These are phyloP conservation scores for Oscheius sp. DNA, from an alignment of 2,888 invertebrate genomes.

Conservation along the genomic window DNA sequence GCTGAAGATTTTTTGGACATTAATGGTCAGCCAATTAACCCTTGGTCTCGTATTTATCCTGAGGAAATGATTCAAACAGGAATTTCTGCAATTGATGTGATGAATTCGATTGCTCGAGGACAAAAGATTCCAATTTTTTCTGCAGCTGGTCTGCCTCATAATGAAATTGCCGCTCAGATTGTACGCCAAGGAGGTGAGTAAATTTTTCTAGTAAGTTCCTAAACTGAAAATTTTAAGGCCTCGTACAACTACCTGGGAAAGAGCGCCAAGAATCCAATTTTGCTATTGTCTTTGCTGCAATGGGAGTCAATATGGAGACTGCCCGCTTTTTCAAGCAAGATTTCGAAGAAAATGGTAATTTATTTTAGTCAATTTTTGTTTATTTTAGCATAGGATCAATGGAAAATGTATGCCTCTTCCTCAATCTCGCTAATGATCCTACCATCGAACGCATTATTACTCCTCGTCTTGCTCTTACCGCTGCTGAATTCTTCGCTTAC, in stretches of 20 bases:
- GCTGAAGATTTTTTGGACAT: slow-evolving; percentile 98
- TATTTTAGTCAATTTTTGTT: background rate
- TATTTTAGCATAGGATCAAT: slow-evolving; percentile 78
- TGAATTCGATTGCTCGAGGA: slow-evolving; percentile 99
- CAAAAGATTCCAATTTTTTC: slow-evolving; percentile 99
- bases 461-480: slow-evolving; percentile 94
- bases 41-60: slow-evolving; percentile 99
- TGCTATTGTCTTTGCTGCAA: slow-evolving; percentile 99
- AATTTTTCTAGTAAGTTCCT: background rate
- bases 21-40: slow-evolving; percentile 98
- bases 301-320: slow-evolving; percentile 88
- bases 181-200: slow-evolving; percentile 86
- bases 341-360: slow-evolving; percentile 79
- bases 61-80: slow-evolving; percentile 99
- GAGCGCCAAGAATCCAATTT: slow-evolving; percentile 88
- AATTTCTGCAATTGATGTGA: slow-evolving; percentile 98
- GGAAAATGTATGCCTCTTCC: slow-evolving; percentile 99
- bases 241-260: slow-evolving; percentile 85
- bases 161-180: slow-evolving; percentile 99
- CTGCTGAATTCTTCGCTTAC: slow-evolving; percentile 98
- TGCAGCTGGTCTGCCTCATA: slow-evolving; percentile 98
- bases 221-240: slow-evolving; percentile 60
- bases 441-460: slow-evolving; percentile 99
- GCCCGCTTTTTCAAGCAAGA: slow-evolving; percentile 98
- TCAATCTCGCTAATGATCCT: slow-evolving; percentile 99